Conservation (phyloP, 2,113 vertebrate genomes). For the Otus sunia region DNA sequence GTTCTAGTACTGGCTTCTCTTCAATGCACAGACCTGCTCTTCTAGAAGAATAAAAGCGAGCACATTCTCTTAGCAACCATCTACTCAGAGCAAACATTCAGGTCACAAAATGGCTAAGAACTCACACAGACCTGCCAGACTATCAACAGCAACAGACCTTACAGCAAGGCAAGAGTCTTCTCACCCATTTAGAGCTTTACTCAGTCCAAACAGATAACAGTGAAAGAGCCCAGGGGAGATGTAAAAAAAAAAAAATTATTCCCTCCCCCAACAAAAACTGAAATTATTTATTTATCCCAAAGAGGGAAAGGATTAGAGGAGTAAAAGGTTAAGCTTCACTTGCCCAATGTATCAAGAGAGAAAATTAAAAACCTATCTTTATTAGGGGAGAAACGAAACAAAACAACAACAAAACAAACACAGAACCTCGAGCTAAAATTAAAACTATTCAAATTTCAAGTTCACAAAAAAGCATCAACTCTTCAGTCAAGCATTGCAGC, state of each 20-base stretch:
- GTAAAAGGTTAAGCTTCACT: not conserved
- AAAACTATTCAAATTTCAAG: not conserved
- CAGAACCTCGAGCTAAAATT: not conserved
- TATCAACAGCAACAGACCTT: not conserved
- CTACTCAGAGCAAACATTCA: constrained; percentile 10
- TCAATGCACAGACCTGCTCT: constrained; percentile 2
- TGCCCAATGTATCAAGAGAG: not conserved
- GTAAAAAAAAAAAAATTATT: not conserved
- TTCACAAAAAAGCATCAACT: not conserved
- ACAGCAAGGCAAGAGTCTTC: not conserved
- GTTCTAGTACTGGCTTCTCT: not conserved
- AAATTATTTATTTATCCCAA: not conserved
- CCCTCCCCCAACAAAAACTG: not conserved
- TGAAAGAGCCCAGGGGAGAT: not conserved
- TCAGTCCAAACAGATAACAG: not conserved
- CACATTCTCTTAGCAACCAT: constrained; percentile 36
- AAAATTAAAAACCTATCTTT: not conserved
- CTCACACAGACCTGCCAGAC: not conserved
- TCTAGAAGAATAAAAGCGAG: not conserved
- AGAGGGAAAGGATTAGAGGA: not conserved
- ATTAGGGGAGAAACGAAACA: too few species aligned
- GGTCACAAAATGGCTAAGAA: constrained; percentile 28
- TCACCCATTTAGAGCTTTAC: not conserved
- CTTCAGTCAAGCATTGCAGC: not conserved
- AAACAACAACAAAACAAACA: not conserved